Conservation (phyloP, 2,888 invertebrate species). For the Lepidocyrtinus sp. region DNA sequence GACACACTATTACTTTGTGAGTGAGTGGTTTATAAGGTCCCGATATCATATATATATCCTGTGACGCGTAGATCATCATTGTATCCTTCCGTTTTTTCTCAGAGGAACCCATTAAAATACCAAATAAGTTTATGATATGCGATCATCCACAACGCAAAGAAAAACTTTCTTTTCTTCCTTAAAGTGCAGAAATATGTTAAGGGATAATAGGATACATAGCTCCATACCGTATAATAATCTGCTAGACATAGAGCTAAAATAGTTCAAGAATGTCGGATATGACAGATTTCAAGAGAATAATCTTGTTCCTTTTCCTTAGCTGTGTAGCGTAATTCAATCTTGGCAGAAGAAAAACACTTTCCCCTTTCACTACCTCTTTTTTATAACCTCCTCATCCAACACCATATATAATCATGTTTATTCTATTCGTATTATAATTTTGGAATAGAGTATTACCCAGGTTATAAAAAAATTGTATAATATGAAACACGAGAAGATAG, state of each 20-base stretch:
- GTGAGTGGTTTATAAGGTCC: constrained; percentile 2
- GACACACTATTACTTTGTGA: background rate
- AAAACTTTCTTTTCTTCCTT: background rate
- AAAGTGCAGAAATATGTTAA: background rate
- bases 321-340: constrained; percentile 5
- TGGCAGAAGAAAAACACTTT: constrained; percentile 5
- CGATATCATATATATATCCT: background rate
- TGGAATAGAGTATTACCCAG: background rate
- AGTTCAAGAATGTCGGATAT: constrained; percentile 45
- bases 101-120: constrained; percentile 42
- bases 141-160: constrained; percentile 12
- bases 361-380: background rate
- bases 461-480: constrained; percentile 1
- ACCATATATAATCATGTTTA: constrained; percentile 10
- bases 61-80: constrained; percentile 12
- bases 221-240: constrained; percentile 35
- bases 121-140: constrained; percentile 28
- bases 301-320: constrained; percentile 43
- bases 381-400: background rate
- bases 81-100: constrained; percentile 12
- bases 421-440: constrained; percentile 57
- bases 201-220: constrained; percentile 1
- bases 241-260: constrained; percentile 41
- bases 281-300: constrained; percentile 38
- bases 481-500: background rate